Base-by-base conservation (phyloP, 2,888 invertebrate species). In the Lasioglossum figueresi region DNA sequence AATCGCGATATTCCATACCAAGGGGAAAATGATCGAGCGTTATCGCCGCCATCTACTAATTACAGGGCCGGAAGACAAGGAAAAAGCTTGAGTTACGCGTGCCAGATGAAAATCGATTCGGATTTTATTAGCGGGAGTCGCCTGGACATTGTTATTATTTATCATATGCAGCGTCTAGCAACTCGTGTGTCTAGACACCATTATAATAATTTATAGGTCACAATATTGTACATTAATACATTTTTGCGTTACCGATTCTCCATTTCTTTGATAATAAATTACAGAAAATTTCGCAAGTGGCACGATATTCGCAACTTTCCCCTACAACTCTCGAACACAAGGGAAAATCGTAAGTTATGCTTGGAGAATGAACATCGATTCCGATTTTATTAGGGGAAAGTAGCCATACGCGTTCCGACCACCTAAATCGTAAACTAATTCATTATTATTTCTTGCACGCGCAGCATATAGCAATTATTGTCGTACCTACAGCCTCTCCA, bases 21-120 rank as follows among this genome's bases (percentile, higher is more conserved):
- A 40, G 31, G 68, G 63, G 71, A 68, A 76, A 34, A 59, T 37
- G 71, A 52, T 31, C 31, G 34, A n/a, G 12, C 48, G 48, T 74
- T 82, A 86, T 86, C 86, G 31, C 52, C 37, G 27, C 63, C 74
- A 82, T 86, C 86, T 43, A 52, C 82, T 86, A 86, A 86, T 86
- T 86, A 56, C 74, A 73, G 37, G 63, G 73, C 73, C 16, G 63
- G 59, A 48, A 59, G 72, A 27, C 75, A 43, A 72, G 23, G 72
- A 19, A 71, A 79, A 81, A 74, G 56, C 68, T 19, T 19, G 16
- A 63, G 3, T 16, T 19, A 31, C 19, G 63, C 63, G 31, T 16
- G 63, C 4, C 19, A 12, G 48, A 31, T 68, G 68, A 45, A 71
- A 81, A 79, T 76, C 59, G 68, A 74, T 37, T 66, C 14, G 16